These are phyloP conservation scores for Drosophila suboccidentalis DNA, from an alignment of 2,888 invertebrate species.

Conservation along the genomic window DNA sequence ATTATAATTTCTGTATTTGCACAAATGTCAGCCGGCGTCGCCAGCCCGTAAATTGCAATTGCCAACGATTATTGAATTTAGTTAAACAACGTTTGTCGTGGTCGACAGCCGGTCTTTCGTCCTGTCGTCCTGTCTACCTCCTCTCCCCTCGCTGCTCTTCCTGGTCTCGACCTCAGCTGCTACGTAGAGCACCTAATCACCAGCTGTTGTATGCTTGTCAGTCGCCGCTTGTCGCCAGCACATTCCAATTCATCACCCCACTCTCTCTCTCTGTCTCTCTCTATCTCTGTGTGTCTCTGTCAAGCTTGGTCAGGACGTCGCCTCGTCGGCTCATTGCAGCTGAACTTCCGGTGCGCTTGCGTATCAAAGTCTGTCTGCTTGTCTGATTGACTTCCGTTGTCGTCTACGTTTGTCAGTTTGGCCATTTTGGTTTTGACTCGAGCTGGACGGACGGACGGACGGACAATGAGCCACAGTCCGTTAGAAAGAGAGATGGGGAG, in stretches of 20 bases:
- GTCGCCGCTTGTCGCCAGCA: conserved; percentile 31
- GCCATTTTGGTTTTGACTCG: conserved; percentile 76
- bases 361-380: conserved; percentile 73
- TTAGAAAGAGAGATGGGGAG: conserved; percentile 7
- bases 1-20: conserved; percentile 83
- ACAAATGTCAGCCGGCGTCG: conserved; percentile 66
- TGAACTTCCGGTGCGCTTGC: conserved; percentile 76
- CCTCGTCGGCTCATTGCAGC: conserved; percentile 68
- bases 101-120: conserved; percentile 28
- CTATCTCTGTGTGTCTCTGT: neutral
- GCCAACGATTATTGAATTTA: conserved; percentile 83
- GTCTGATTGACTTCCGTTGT: conserved; percentile 81
- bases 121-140: neutral
- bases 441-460: conserved; percentile 21
- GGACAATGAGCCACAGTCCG: conserved; percentile 17
- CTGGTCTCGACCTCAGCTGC: conserved; percentile 7
- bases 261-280: neutral
- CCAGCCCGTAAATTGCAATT: conserved; percentile 78
- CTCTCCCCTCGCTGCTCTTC: neutral
- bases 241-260: conserved; percentile 19
- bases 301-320: conserved; percentile 24
- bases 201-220: conserved; percentile 67
- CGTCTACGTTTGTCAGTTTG: conserved; percentile 79
- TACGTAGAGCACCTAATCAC: conserved; percentile 61
- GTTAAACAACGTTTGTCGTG: conserved; percentile 79